phyloP scores from a whole-genome alignment of 1,140 invertebrate genomes.

The Delia radicum region DNA sequence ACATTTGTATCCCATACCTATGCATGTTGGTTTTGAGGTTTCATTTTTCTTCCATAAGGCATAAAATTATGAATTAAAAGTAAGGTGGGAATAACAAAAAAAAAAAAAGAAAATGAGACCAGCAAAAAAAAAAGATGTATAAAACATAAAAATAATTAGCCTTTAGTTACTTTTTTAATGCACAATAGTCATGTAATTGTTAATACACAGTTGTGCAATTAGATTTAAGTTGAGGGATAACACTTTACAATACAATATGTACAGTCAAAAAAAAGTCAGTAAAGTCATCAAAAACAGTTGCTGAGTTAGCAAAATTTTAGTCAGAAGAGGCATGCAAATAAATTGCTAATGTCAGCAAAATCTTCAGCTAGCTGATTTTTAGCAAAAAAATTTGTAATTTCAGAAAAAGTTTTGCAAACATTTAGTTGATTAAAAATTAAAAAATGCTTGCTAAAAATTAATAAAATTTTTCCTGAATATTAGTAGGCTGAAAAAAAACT shows the following conservation, averaged over 20 bases:
- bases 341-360: too few species aligned
- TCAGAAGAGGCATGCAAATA: too few species aligned
- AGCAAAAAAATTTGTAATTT: too few species aligned
- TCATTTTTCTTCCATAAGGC: neutral
- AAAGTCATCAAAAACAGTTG: too few species aligned
- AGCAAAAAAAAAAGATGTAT: neutral
- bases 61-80: conserved; percentile 12
- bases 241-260: neutral
- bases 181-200: conserved; percentile 21
- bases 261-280: too few species aligned
- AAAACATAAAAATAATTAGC: conserved; percentile 18
- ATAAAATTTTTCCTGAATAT: too few species aligned
- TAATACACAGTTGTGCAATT: conserved; percentile 18
- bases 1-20: neutral
- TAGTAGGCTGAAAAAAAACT: too few species aligned
- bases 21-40: neutral
- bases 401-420: too few species aligned
- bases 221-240: conserved; percentile 5
- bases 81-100: neutral
- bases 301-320: too few species aligned
- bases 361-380: too few species aligned
- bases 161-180: conserved; percentile 7
- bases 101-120: neutral
- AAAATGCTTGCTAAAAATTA: too few species aligned
- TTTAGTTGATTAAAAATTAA: too few species aligned